Conservation (phyloP, 2,113 vertebrate species). For the Delphinapterus leucas region DNA sequence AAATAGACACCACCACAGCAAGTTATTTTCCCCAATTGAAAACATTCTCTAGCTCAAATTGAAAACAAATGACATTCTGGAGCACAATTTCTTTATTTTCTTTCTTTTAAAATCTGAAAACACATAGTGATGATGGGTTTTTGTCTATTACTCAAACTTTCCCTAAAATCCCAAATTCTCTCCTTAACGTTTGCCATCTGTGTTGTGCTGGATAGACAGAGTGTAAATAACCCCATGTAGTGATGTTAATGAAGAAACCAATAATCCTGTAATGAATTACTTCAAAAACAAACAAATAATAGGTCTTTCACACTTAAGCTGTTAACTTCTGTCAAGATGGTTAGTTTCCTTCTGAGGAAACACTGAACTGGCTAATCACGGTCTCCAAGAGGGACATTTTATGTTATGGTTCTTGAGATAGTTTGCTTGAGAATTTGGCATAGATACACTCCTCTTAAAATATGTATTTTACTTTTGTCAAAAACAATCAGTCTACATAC, state of each 20-base stretch:
- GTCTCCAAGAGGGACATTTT: background rate
- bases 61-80: background rate
- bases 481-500: background rate
- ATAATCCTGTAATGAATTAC: background rate
- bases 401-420: background rate
- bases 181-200: background rate
- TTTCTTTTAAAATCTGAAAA: background rate
- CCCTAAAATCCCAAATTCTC: background rate
- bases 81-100: background rate
- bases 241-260: background rate
- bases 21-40: background rate
- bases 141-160: background rate
- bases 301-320: background rate
- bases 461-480: background rate
- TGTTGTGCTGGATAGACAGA: background rate
- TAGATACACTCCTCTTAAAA: background rate
- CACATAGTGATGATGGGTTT: background rate
- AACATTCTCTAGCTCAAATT: background rate
- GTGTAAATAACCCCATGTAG: background rate
- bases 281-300: constrained; percentile 10
- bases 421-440: background rate
- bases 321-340: background rate
- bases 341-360: background rate
- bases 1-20: background rate
- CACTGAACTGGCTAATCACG: background rate